Percentiles rank a stretch among this genome's conserved stretches.
These are phyloP conservation scores for Timema cristinae DNA, from an alignment of 2,888 invertebrate genomes.

Conservation along the genomic window DNA sequence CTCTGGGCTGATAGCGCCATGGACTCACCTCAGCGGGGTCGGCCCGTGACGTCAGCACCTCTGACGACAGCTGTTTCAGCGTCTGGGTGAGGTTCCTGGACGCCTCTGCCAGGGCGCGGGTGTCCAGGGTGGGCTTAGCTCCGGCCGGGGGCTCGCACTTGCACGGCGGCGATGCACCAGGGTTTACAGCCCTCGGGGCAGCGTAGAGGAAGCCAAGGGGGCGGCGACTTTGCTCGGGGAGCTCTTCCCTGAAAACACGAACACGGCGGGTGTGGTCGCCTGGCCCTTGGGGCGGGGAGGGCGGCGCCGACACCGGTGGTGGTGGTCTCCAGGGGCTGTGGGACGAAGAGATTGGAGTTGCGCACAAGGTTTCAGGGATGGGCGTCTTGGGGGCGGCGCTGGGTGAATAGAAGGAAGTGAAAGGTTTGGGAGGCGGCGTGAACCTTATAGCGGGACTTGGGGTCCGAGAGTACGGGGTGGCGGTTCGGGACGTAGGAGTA, in stretches of 20 bases:
- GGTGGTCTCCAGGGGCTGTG: conserved; percentile 12
- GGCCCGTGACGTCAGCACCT: conserved; percentile 67
- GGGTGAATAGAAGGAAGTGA: too few species aligned
- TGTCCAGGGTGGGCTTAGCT: conserved; percentile 53
- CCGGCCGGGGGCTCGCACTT: conserved; percentile 28
- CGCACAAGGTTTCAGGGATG: too few species aligned
- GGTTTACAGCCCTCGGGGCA: not conserved
- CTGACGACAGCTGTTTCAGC: conserved; percentile 81
- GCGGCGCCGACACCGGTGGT: not conserved
- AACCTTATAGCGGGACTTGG: conserved; percentile 12
- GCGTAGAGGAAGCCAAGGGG: not conserved
- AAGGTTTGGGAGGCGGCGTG: not conserved
- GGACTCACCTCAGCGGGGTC: conserved; percentile 31
- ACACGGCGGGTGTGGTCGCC: conserved; percentile 11
- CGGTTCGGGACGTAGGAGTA: conserved; percentile 40
- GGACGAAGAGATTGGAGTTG: conserved; percentile 2
- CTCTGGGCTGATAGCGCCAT: too few species aligned
- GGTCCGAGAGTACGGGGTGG: conserved; percentile 7
- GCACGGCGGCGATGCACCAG: conserved; percentile 21
- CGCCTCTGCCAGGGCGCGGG: conserved; percentile 79
- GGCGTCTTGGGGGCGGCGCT: too few species aligned
- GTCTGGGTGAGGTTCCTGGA: conserved; percentile 90
- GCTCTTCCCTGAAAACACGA: conserved; percentile 42
- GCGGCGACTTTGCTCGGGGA: conserved; percentile 17
- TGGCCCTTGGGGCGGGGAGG: not conserved